A percentile compares a stretch with the other conserved stretches of the same genome.
Conservation (phyloP, 30 jellyfish, hydroid and myxozoan species). For the Chrysaora quinquecirrha region DNA sequence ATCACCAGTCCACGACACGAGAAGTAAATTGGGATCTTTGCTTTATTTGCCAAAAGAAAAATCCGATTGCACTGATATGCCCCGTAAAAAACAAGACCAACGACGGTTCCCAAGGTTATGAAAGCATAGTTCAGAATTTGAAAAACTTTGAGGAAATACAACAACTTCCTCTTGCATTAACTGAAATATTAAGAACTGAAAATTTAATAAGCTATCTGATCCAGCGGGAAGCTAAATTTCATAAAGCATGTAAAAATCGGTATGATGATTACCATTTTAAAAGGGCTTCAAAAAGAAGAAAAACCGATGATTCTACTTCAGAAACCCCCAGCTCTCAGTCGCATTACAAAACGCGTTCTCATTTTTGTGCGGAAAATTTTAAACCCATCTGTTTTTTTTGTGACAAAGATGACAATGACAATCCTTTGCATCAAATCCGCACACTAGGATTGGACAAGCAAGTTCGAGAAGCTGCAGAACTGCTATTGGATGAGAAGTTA, state of each 20-base stretch:
- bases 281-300: not conserved
- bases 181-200: not conserved
- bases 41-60: slow-evolving; percentile 10
- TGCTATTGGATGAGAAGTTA: not conserved
- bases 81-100: slow-evolving; percentile 1
- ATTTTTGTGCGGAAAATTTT: not conserved
- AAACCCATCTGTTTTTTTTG: not conserved
- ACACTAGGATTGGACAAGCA: not conserved
- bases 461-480: not conserved
- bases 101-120: slow-evolving; percentile 14
- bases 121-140: not conserved
- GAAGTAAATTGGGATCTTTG: slow-evolving; percentile 19
- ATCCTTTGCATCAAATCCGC: not conserved
- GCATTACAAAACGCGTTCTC: not conserved
- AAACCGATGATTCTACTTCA: not conserved
- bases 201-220: not conserved
- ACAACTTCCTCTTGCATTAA: slow-evolving; percentile 22
- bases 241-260: slow-evolving; percentile 19
- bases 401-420: not conserved
- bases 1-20: not conserved
- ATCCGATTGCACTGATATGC: slow-evolving; percentile 6
- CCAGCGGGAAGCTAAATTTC: slow-evolving; percentile 16
- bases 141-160: slow-evolving; percentile 18
- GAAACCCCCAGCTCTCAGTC: not conserved
- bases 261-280: slow-evolving; percentile 12